phyloP scores from a whole-genome alignment of 1,140 invertebrate species.

The Procambarus clarkii region DNA sequence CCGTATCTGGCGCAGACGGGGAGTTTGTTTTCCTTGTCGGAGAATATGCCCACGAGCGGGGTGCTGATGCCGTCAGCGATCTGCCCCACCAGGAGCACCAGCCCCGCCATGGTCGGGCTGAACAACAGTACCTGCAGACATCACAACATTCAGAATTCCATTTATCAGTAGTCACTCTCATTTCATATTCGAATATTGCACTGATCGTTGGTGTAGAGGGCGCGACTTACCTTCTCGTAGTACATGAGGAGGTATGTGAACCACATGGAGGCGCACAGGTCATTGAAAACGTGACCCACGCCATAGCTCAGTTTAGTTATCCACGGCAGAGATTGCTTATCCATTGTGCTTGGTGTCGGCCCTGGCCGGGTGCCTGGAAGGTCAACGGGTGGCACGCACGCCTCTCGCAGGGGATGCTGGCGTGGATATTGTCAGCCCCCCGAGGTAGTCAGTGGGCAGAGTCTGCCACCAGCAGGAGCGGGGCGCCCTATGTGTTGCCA shows the following conservation, averaged over 20 bases:
- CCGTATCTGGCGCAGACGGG: slow-evolving; percentile 66
- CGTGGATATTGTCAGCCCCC: not conserved
- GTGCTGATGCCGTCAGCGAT: slow-evolving; percentile 92
- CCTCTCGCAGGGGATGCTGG: too few relatives aligned
- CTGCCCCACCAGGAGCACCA: slow-evolving; percentile 90
- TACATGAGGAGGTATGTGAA: slow-evolving; percentile 96
- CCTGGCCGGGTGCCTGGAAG: not conserved
- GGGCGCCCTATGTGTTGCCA: not conserved
- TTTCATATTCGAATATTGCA: too few relatives aligned
- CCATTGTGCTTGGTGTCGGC: not conserved
- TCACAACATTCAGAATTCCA: not conserved
- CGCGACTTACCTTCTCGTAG: slow-evolving; percentile 84
- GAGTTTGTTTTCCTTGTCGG: slow-evolving; percentile 82
- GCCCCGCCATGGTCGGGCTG: slow-evolving; percentile 80
- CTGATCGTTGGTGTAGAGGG: too few relatives aligned
- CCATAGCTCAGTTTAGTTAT: slow-evolving; percentile 74
- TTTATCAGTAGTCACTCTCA: too few relatives aligned
- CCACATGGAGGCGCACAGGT: slow-evolving; percentile 97
- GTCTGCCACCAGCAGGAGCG: not conserved
- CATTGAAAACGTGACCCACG: slow-evolving; percentile 93
- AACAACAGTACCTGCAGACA: slow-evolving; percentile 36
- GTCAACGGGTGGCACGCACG: too few relatives aligned
- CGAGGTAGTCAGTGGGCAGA: not conserved
- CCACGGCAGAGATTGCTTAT: slow-evolving; percentile 35
- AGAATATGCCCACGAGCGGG: slow-evolving; percentile 91